Base-by-base conservation (phyloP, 1,140 invertebrate genomes). In the Ceratosolen solmsi region DNA sequence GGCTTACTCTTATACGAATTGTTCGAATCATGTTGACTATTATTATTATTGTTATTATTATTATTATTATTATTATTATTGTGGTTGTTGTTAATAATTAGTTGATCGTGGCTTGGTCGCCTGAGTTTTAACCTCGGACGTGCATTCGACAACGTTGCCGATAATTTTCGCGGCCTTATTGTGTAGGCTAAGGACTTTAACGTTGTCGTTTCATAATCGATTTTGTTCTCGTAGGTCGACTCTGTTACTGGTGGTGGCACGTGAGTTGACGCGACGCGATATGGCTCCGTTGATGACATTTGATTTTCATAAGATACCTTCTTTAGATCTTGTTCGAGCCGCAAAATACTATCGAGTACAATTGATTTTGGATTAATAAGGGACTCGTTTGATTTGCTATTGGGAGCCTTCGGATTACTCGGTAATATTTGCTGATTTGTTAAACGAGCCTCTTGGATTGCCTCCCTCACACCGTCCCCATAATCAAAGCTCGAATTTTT, bases 271-370 rank as follows among this genome's bases (percentile, higher is more conserved):
- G 60, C 1, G 56, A 65, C 3, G 25, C 22, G 1, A 13, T 65
- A 63, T 3, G 71, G 58, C 1, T 82, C 82, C 11, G 76, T 86
- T 0, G 86, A 79, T 20, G 73, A 76, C 20, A 68, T 85, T 38
- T 88, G 87, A 9, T 82, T 80, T 54, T 89, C 87, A 8, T 36
- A 84, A 5, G 84, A 82, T 41, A 88, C 86, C 15, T 49, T 85
- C 38, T 84, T 79, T 8, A 91, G 25, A 80, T 92, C 90, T 8
- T 86, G 76, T 63, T 90, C 87, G 13, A 92, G 70, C 25, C 84
- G 83, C 13, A 76, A 49, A 0, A 89, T 86, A 4, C 86, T 87
- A 11, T 86, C 72, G 17, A 87, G 58, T 20, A 85, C 86, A 0
- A 89, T 63, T 2, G 60, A 25, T 83, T 89, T 88, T 0, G 89